Evolutionary conservation across 2,113 vertebrate species (phyloP), one percentile per base, ranked within the genome.

Genomic region (Myotis davidii): DNA sequence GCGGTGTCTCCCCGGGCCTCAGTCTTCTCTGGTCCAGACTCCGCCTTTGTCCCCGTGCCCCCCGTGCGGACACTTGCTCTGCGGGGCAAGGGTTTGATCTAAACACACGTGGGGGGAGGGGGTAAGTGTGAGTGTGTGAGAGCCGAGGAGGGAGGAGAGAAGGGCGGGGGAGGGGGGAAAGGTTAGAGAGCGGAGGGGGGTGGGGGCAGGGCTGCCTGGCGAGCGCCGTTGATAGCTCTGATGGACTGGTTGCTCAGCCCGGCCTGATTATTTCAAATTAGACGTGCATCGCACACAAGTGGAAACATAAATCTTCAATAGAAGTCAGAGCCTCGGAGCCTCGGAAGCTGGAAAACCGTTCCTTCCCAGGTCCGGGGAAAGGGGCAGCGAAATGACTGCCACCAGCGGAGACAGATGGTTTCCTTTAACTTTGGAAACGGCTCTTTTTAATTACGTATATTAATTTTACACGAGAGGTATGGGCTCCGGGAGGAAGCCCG

Each of bases 41-140:
- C 96, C 88, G 97, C 98, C 98, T 98, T 98, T 98, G 98, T 98
- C 98, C 97, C 91, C 67, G 74, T 97, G 97, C 96, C 97, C 96
- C 96, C 93, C 83, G 93, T 97, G 98, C 97, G 96, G 97, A 98
- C 97, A 96, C 92, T 98, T 97, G 97, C 95, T 97, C 97, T 97
- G 93, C 97, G 98, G 97, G 98, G 97, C 98, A 96, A 96, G 95
- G 64, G 52, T 97, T 98, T 97, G 98, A 98, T 98, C 95, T 94
- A 65, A 96, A 97, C 96, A 98, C 98, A 98, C 96, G 97, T 92
- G 70, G 39, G 90, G 76, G 72, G 14, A 21, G n/a, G 92, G 61
- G 67, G 14, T 21, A 34, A 70, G 92, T 92, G 88, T 77, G 91
- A 84, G 45, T 34, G 91, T 59, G 50, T 52, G 82, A 74, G 84